A percentile compares a stretch with the other conserved stretches of the same genome.
phyloP scores from a whole-genome alignment of 2,888 invertebrate genomes.

The Heliconius cydno region DNA sequence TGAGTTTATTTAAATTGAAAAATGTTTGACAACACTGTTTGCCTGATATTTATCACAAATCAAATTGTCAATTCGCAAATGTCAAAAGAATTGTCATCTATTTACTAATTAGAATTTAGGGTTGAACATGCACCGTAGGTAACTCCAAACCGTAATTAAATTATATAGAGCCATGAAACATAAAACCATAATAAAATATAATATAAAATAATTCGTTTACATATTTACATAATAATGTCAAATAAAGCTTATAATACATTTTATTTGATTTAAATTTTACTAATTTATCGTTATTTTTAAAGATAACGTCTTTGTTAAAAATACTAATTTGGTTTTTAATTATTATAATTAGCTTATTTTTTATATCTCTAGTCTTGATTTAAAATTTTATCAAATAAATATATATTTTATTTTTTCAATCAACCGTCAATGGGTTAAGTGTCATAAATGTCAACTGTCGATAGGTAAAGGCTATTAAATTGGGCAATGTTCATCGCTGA shows the following conservation, averaged over 20 bases:
- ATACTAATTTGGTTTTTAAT: neutral
- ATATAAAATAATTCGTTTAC: neutral
- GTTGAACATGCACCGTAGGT: neutral
- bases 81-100: neutral
- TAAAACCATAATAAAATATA: neutral
- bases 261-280: neutral
- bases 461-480: neutral
- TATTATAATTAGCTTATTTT: neutral
- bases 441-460: constrained; percentile 7
- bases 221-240: neutral
- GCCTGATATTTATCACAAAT: neutral
- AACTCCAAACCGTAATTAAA: neutral
- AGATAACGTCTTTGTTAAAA: neutral
- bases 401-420: neutral
- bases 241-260: neutral
- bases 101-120: neutral
- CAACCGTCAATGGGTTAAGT: neutral
- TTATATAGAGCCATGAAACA: neutral
- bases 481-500: neutral
- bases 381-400: too few species aligned
- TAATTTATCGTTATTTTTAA: too few species aligned
- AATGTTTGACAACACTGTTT: constrained; percentile 11
- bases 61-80: neutral
- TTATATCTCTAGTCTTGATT: too few species aligned
- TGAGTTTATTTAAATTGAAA: neutral